Evolutionary conservation across 2,797 vertebrate genomes (phyloP).

Genomic region (Pristis pectinata): DNA sequence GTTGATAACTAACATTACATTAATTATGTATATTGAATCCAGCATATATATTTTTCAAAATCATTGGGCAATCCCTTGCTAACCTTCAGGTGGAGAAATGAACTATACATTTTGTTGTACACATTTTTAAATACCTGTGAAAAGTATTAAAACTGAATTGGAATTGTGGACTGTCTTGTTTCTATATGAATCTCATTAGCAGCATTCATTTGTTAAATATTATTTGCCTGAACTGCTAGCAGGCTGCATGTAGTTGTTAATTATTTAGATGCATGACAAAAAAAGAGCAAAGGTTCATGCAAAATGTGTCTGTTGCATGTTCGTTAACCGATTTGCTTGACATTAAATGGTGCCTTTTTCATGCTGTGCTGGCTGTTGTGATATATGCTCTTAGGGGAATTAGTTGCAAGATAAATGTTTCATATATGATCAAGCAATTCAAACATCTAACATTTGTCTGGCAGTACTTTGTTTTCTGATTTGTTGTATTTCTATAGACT

Average conservation of each 20-base stretch:
- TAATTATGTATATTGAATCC: not conserved
- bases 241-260: slow-evolving; percentile 76
- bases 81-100: not conserved
- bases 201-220: slow-evolving; percentile 65
- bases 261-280: slow-evolving; percentile 78
- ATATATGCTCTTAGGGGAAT: slow-evolving; percentile 59
- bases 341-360: slow-evolving; percentile 69
- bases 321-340: slow-evolving; percentile 73
- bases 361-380: slow-evolving; percentile 69
- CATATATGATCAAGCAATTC: not conserved
- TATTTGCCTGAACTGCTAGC: slow-evolving; percentile 70
- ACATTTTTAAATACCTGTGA: not conserved
- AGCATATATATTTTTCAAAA: not conserved
- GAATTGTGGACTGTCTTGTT: slow-evolving; percentile 53
- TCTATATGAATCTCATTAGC: slow-evolving; percentile 59
- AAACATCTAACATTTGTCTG: not conserved
- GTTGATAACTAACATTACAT: not conserved
- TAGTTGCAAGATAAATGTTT: slow-evolving; percentile 48
- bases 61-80: not conserved
- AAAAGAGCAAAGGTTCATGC: slow-evolving; percentile 72
- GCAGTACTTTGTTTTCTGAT: not conserved
- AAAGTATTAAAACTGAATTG: slow-evolving; percentile 46
- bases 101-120: not conserved
- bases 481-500: not conserved
- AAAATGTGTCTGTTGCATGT: slow-evolving; percentile 73